These are phyloP conservation scores for Fratercula arctica DNA, from an alignment of 2,797 vertebrate genomes.

Conservation along the genomic window DNA sequence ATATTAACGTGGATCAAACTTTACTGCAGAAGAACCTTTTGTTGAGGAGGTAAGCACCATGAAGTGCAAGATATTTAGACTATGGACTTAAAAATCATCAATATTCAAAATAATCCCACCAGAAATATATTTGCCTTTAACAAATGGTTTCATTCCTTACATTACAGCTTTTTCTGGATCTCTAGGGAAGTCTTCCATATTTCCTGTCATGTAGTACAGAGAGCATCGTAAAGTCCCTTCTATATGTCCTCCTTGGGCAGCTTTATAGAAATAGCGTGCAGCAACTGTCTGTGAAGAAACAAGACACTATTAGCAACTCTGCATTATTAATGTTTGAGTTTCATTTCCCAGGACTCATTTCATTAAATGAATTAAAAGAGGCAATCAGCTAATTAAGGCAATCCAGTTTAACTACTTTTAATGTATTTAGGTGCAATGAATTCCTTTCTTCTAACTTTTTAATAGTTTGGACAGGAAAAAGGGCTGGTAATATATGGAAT, in stretches of 20 bases:
- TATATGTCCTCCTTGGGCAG: slow-evolving; percentile 84
- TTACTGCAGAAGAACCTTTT: background rate
- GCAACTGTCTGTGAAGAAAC: slow-evolving; percentile 82
- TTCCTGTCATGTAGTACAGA: slow-evolving; percentile 86
- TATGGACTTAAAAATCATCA: background rate
- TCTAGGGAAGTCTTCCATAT: slow-evolving; percentile 81
- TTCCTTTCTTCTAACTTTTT: background rate
- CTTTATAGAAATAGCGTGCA: slow-evolving; percentile 85
- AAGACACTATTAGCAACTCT: background rate
- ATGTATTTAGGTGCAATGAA: background rate
- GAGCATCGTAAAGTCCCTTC: slow-evolving; percentile 84
- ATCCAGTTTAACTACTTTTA: background rate
- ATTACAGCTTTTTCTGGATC: slow-evolving; percentile 86
- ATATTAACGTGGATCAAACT: background rate
- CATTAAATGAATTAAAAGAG: background rate
- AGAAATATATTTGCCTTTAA: background rate
- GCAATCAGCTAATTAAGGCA: background rate
- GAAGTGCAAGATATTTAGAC: background rate
- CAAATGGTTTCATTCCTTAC: slow-evolving; percentile 75
- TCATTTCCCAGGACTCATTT: background rate
- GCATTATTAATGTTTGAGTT: background rate
- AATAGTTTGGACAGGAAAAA: background rate
- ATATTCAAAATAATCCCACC: background rate
- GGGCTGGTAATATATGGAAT: background rate
- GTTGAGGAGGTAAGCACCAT: background rate